A percentile compares a stretch with the other conserved stretches of the same genome.
These are phyloP conservation scores for Tupaia chinensis DNA, from an alignment of 2,113 vertebrate genomes.

Conservation along the genomic window DNA sequence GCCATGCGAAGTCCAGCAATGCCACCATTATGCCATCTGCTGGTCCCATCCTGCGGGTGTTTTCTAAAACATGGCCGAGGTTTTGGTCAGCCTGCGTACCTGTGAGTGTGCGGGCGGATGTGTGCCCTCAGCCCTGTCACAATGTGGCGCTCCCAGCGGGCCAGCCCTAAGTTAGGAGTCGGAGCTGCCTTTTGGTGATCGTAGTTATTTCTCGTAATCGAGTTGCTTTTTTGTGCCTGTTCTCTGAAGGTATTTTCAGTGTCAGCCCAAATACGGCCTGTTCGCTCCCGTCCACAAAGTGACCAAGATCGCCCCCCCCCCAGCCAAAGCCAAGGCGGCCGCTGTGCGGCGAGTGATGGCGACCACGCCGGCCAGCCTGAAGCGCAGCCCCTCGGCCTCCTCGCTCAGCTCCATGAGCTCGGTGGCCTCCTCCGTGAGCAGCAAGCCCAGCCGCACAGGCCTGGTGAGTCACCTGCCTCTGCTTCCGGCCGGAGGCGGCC, in stretches of 20 bases:
- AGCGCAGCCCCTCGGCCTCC: conserved; percentile 96
- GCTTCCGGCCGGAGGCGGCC: background rate
- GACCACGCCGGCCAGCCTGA: conserved; percentile 90
- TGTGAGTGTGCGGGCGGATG: background rate
- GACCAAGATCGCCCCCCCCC: no score
- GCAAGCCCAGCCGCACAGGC: conserved; percentile 97
- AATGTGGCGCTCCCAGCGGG: background rate
- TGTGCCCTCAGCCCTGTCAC: accelerated
- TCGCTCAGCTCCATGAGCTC: conserved; percentile 98
- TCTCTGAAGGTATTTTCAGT: conserved; percentile 95
- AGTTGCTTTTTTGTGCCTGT: background rate
- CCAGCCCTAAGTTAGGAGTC: background rate
- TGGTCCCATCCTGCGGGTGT: background rate
- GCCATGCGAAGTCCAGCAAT: no score
- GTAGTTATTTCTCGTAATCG: conserved; percentile 8
- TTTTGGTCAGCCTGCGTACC: accelerated
- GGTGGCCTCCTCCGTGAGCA: conserved; percentile 96
- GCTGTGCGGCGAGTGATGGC: conserved; percentile 91
- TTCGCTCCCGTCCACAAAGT: conserved; percentile 99
- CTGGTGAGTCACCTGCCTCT: conserved; percentile 91
- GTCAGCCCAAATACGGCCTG: conserved; percentile 97
- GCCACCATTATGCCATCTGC: no score
- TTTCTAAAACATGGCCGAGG: background rate
- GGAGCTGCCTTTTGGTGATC: background rate
- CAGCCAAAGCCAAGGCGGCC: conserved; percentile 95